Evolutionary conservation across 2,888 invertebrate species (phyloP).

Genomic region (Eupsilia transversa): DNA sequence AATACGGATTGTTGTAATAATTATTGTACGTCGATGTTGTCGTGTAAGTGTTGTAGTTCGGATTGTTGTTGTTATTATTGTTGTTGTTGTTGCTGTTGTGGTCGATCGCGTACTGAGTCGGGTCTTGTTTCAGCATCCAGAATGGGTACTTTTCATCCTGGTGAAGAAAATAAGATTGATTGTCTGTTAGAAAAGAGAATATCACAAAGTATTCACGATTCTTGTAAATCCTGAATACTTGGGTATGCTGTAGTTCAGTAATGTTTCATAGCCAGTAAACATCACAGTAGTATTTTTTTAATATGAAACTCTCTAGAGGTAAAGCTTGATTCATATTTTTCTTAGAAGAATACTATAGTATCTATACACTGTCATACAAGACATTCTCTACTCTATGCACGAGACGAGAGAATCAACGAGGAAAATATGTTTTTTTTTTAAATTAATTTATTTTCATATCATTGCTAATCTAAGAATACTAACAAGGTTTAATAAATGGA

Average conservation of each 20-base stretch:
- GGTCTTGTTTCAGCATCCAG: slow-evolving; percentile 93
- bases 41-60: slow-evolving; percentile 79
- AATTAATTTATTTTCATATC: too few species aligned
- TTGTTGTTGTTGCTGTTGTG: slow-evolving; percentile 72
- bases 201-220: not conserved
- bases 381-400: not conserved
- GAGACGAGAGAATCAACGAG: not conserved
- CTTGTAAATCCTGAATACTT: too few species aligned
- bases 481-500: too few species aligned
- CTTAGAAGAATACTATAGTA: too few species aligned
- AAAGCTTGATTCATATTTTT: too few species aligned
- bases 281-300: too few species aligned
- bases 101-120: slow-evolving; percentile 84
- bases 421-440: too few species aligned
- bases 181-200: not conserved
- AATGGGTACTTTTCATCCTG: slow-evolving; percentile 95
- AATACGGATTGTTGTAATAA: slow-evolving; percentile 82
- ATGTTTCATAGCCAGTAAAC: too few species aligned
- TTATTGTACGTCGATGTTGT: slow-evolving; percentile 76
- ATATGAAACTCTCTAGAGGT: too few species aligned
- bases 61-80: slow-evolving; percentile 79
- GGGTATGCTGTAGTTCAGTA: too few species aligned
- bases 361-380: too few species aligned
- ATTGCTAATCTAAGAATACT: too few species aligned
- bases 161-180: slow-evolving; percentile 36